Percentiles rank a stretch among this genome's conserved stretches.
Evolutionary conservation across 2,888 invertebrate species (phyloP).

Genomic region (Melinopterus prodromus): DNA sequence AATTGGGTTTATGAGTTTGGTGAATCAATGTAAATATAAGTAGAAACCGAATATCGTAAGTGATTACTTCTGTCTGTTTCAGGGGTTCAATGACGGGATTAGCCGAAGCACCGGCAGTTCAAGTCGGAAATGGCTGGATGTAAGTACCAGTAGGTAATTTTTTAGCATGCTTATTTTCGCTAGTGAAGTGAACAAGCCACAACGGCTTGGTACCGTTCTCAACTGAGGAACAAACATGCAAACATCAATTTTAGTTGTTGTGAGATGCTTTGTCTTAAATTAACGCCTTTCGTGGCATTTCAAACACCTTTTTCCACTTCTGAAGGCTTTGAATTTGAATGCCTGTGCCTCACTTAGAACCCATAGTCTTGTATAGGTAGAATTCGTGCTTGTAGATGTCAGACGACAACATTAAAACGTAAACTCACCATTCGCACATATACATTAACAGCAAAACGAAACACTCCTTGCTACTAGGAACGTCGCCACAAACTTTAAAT

Average conservation of each 20-base stretch:
- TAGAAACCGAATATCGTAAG: neutral
- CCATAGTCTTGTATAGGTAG: neutral
- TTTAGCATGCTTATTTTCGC: neutral
- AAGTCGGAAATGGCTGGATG: slow-evolving; percentile 66
- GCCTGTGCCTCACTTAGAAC: neutral
- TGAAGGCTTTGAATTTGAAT: neutral
- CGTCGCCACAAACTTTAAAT: neutral
- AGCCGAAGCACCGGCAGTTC: slow-evolving; percentile 63
- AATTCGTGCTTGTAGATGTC: neutral
- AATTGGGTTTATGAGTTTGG: too few species aligned
- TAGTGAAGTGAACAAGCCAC: neutral
- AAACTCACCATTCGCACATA: neutral
- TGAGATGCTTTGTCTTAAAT: too few species aligned
- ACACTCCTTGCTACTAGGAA: neutral
- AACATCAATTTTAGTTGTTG: too few species aligned
- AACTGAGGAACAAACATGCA: too few species aligned
- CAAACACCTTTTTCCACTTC: too few species aligned
- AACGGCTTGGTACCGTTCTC: neutral
- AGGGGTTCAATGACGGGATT: slow-evolving; percentile 64
- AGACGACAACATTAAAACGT: neutral
- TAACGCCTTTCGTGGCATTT: too few species aligned
- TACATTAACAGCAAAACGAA: neutral
- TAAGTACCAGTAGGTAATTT: slow-evolving; percentile 56
- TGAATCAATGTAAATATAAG: too few species aligned
- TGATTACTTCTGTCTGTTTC: slow-evolving; percentile 52